Percentiles rank a stretch among this genome's conserved stretches.
Evolutionary conservation across 2,113 vertebrate genomes (phyloP).

Genomic region (Urocitellus parryii): DNA sequence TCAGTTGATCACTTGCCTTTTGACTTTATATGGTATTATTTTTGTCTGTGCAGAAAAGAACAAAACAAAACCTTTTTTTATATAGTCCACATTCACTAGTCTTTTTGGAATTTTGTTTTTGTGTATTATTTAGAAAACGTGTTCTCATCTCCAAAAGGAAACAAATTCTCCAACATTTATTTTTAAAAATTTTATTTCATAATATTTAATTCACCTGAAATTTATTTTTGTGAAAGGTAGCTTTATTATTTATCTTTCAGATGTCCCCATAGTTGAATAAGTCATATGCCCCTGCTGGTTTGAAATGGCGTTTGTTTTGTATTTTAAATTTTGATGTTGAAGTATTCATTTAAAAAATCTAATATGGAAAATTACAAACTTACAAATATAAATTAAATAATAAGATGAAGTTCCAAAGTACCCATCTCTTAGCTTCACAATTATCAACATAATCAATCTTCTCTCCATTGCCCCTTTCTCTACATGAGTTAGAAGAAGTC

Average conservation of each 20-base stretch:
- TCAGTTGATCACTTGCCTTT: slow-evolving; percentile 53
- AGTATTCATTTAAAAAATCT: not conserved
- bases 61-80: not conserved
- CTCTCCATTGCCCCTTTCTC: not conserved
- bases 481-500: not conserved
- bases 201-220: slow-evolving; percentile 7
- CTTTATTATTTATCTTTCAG: slow-evolving; percentile 42
- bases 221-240: slow-evolving; percentile 12
- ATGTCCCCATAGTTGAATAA: not conserved
- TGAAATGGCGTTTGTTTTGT: slow-evolving; percentile 4
- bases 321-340: slow-evolving; percentile 11
- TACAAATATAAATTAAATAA: not conserved
- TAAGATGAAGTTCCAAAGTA: not conserved
- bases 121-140: slow-evolving; percentile 47
- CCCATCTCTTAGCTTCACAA: not conserved
- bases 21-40: slow-evolving; percentile 52
- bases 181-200: slow-evolving; percentile 14
- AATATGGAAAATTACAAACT: not conserved
- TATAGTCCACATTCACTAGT: slow-evolving; percentile 41
- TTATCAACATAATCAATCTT: not conserved
- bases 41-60: slow-evolving; percentile 25
- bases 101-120: slow-evolving; percentile 62
- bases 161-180: not conserved
- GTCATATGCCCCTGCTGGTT: not conserved
- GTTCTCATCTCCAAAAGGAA: not conserved